phyloP scores from a whole-genome alignment of 1,140 invertebrate genomes.

The Globodera ellingtonae region DNA sequence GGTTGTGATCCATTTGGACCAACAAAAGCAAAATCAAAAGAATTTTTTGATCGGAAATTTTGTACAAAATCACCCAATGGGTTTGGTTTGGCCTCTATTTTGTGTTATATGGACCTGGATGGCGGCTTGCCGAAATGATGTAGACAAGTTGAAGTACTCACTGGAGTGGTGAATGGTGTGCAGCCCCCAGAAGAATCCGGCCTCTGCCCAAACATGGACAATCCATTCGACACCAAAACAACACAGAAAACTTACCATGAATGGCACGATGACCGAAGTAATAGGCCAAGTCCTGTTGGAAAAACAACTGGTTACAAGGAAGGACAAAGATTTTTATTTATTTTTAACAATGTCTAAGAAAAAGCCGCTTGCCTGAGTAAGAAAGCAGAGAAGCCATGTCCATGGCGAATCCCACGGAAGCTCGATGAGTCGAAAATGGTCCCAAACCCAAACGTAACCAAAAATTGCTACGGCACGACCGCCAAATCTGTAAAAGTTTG shows the following conservation, averaged over 20 bases:
- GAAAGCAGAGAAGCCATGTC: conserved; percentile 60
- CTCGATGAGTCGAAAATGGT: conserved; percentile 60
- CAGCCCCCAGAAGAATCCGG: conserved; percentile 88
- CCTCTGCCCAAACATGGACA: conserved; percentile 68
- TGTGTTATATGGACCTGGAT: conserved; percentile 43
- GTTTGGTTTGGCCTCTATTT: not conserved
- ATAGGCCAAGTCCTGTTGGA: conserved; percentile 65
- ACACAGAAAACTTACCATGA: conserved; percentile 65
- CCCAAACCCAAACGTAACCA: conserved; percentile 61
- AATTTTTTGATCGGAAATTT: no score
- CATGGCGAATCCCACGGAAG: conserved; percentile 65
- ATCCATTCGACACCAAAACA: not conserved
- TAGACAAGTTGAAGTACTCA: conserved; percentile 88
- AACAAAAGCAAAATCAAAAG: no score
- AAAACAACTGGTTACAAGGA: no score
- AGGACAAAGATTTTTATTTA: no score
- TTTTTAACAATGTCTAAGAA: not conserved
- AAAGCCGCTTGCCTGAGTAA: not conserved
- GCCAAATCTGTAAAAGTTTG: conserved; percentile 51
- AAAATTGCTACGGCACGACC: conserved; percentile 62
- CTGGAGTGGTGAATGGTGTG: conserved; percentile 95
- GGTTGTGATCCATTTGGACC: no score
- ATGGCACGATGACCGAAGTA: conserved; percentile 69
- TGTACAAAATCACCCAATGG: no score
- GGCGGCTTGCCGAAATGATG: conserved; percentile 67